phyloP scores from a whole-genome alignment of 2,113 vertebrate species.

The Arenaria interpres region DNA sequence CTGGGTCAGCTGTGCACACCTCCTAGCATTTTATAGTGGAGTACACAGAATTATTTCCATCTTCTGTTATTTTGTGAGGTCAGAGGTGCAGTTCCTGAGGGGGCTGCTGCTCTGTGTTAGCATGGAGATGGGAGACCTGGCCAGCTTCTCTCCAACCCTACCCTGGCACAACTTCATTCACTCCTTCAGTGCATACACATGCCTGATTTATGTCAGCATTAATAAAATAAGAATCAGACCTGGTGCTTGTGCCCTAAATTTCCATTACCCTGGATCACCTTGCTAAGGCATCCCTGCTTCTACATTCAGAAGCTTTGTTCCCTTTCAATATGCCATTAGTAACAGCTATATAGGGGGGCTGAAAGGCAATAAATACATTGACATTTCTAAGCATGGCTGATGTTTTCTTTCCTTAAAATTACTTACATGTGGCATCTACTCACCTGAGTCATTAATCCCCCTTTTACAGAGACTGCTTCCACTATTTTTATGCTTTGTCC shows the following conservation, averaged over 20 bases:
- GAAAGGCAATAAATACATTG: constrained; percentile 60
- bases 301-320: constrained; percentile 10
- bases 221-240: constrained; percentile 10
- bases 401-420: constrained; percentile 57
- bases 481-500: constrained; percentile 23
- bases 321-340: constrained; percentile 6
- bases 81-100: neutral
- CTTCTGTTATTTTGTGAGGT: neutral
- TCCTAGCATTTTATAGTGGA: neutral
- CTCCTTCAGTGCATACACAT: neutral
- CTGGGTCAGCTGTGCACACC: fast-evolving
- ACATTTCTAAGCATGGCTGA: constrained; percentile 47
- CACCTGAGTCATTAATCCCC: constrained; percentile 31
- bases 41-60: neutral
- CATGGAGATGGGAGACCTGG: neutral
- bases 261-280: neutral
- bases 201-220: neutral
- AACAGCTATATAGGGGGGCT: constrained; percentile 23
- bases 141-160: neutral
- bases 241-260: constrained; percentile 22
- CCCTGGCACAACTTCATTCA: neutral
- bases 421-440: constrained; percentile 39
- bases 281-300: neutral
- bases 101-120: neutral
- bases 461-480: neutral